Evolutionary conservation across 2,888 invertebrate species (phyloP).

Genomic region (Daptonema setosum): DNA sequence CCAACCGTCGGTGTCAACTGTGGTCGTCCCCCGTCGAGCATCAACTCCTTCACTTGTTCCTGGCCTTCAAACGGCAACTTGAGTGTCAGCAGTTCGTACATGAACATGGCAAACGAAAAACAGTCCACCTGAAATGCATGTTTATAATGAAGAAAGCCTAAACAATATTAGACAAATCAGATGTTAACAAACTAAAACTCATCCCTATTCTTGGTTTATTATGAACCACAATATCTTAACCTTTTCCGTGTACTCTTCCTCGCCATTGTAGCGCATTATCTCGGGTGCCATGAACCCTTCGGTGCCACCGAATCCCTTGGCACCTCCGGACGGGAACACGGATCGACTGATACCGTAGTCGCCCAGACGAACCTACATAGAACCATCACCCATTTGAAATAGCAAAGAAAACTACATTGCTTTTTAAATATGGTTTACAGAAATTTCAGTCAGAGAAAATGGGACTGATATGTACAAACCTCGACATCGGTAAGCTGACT

Average conservation of each 20-base stretch:
- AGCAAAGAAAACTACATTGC: neutral
- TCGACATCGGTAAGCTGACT: conserved; percentile 8
- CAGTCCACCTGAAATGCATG: conserved; percentile 56
- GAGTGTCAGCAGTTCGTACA: conserved; percentile 77
- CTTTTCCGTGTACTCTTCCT: conserved; percentile 94
- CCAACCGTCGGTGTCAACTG: conserved; percentile 56
- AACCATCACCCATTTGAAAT: conserved; percentile 16
- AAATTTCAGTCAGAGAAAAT: neutral
- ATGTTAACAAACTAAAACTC: too few species aligned
- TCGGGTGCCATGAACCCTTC: conserved; percentile 99
- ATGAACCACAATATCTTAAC: conserved; percentile 33
- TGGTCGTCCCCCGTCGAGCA: conserved; percentile 78
- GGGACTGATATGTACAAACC: conserved; percentile 6
- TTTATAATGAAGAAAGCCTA: conserved; percentile 4
- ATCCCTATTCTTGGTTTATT: too few species aligned
- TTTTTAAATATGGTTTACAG: neutral
- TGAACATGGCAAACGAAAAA: conserved; percentile 93
- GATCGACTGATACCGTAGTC: conserved; percentile 49
- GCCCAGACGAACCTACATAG: conserved; percentile 54
- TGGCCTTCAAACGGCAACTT: conserved; percentile 85
- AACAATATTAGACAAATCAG: too few species aligned
- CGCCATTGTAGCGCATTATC: conserved; percentile 90
- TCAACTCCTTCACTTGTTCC: conserved; percentile 85
- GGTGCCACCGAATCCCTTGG: conserved; percentile 71
- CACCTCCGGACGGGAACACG: conserved; percentile 26